Evolutionary conservation across 1,140 invertebrate genomes (phyloP), one percentile per base, ranked within the genome.

Genomic region (Caenorhabditis brenneri): DNA sequence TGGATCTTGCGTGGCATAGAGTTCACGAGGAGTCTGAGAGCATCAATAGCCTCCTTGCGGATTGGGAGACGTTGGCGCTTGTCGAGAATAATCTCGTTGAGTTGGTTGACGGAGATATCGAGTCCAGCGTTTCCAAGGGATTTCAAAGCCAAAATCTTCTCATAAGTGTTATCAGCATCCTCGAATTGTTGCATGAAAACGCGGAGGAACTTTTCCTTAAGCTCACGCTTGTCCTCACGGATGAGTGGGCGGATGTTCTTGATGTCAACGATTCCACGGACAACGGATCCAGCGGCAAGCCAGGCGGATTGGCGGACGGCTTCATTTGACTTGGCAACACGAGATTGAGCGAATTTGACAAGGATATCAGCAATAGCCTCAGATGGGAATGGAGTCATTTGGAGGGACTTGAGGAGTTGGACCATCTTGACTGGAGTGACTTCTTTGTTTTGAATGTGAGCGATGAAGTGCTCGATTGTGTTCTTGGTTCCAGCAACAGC

Each of bases 111-210:
- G 31, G 81, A 81, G 29, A 88, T 86, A 15, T 83, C 83, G 33
- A 90, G 80, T 84, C 89, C 90, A 27, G 88, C 81, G 79, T 91
- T 91, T 39, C 88, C 90, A 33, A 88, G 81, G 33, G 81, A 81
- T 49, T 88, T 88, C 19, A 88, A 42, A 22, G 83, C 82, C 22
- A 88, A 69, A 22, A 88, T 80, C 82, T 86, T 82, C 24, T 88
- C 85, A 36, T 80, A 78, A 19, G 46, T 51, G 46, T 60, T 80
- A 19, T 42, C 58, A 22, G 84, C 60, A 5, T 83, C 46, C 16
- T 83, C 24, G 42, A 42, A 85, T 19, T 86, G 84, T 60, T 78
- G 22, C 65, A 87, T 87, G 9, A 87, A 16, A 19, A 80, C 27
- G 10, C n/a, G 53, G 0, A 74, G 27, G 46, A 39, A 51, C 27